phyloP scores from a whole-genome alignment of 2,797 vertebrate genomes.

The Melanitta fusca region DNA sequence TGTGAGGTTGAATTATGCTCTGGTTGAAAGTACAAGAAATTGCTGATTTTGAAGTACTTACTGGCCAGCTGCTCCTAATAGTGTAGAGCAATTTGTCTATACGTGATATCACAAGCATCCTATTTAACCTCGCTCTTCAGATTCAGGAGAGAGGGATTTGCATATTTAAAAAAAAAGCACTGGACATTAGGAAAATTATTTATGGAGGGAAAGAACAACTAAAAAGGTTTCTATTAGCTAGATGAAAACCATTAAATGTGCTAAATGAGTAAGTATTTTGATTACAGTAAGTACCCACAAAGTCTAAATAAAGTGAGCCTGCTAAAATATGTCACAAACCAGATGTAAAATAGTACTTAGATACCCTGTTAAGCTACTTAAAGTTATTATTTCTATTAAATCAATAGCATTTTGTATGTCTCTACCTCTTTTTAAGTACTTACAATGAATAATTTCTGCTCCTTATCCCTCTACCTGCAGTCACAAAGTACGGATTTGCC shows the following conservation, averaged over 20 bases:
- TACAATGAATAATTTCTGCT: background rate
- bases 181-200: slow-evolving; percentile 9
- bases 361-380: background rate
- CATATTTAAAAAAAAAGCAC: slow-evolving; percentile 30
- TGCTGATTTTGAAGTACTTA: slow-evolving; percentile 10
- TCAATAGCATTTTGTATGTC: background rate
- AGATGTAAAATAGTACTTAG: background rate
- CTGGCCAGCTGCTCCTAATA: slow-evolving; percentile 10
- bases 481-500: background rate
- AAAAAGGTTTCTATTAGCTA: slow-evolving; percentile 10
- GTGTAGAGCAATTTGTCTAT: background rate
- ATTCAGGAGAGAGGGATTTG: slow-evolving; percentile 18
- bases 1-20: background rate
- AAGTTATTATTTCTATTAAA: background rate
- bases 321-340: background rate
- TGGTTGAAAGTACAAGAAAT: background rate
- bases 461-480: background rate
- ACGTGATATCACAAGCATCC: background rate
- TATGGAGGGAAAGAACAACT: background rate
- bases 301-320: background rate
- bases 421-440: background rate
- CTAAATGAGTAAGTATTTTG: slow-evolving; percentile 31
- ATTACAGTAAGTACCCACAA: background rate
- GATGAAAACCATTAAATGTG: slow-evolving; percentile 23
- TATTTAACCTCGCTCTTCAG: slow-evolving; percentile 22